These are phyloP conservation scores for Andricus curvator DNA, from an alignment of 2,888 invertebrate genomes.

Conservation along the genomic window DNA sequence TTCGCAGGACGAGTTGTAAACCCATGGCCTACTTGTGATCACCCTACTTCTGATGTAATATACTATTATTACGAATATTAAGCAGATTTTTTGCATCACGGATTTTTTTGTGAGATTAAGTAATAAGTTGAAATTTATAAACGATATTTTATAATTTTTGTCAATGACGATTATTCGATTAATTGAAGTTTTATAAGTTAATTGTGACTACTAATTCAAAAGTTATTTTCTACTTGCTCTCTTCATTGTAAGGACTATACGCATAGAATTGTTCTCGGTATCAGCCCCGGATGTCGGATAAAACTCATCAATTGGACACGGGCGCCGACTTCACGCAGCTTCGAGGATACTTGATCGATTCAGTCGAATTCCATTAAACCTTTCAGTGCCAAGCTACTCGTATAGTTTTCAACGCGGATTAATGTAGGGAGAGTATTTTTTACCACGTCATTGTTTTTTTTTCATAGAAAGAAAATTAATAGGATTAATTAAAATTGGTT, in stretches of 20 bases:
- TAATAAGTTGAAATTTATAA: neutral
- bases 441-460: no score
- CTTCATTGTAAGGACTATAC: neutral
- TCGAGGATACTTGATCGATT: conserved; percentile 11
- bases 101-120: no score
- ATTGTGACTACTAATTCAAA: neutral
- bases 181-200: neutral
- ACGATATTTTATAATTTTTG: neutral
- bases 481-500: no score
- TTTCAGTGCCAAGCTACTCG: neutral
- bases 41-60: no score
- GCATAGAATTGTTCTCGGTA: conserved; percentile 1
- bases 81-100: no score
- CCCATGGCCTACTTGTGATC: no score
- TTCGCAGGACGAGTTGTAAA: no score
- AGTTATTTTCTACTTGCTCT: neutral
- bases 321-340: conserved; percentile 12
- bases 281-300: neutral
- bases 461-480: no score
- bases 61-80: no score
- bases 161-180: neutral
- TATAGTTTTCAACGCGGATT: neutral
- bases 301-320: neutral
- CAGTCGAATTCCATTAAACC: conserved; percentile 2
- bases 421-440: neutral